These are phyloP conservation scores for Potamilus streckersoni DNA, from an alignment of 1,140 invertebrate genomes.

Conservation along the genomic window DNA sequence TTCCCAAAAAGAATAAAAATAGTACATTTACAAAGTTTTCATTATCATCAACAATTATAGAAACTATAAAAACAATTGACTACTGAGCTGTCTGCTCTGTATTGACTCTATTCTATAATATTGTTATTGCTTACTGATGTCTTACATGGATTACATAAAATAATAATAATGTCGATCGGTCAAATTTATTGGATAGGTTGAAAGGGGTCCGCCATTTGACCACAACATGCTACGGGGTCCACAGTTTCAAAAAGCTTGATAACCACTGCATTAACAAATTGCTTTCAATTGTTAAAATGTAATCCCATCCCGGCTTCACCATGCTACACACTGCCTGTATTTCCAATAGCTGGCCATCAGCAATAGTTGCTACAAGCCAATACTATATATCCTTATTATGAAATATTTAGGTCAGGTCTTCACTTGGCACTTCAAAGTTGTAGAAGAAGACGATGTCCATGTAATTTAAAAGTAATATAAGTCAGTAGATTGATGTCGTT, in stretches of 20 bases:
- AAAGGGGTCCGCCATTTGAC: too few species aligned
- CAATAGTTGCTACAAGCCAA: slow-evolving; percentile 90
- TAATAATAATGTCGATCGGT: too few species aligned
- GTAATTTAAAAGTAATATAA: slow-evolving; percentile 10
- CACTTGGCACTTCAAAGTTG: slow-evolving; percentile 33
- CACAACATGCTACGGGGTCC: too few species aligned
- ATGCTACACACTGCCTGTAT: slow-evolving; percentile 50
- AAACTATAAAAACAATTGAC: too few species aligned
- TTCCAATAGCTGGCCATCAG: slow-evolving; percentile 90
- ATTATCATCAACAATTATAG: too few species aligned
- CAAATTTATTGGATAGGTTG: too few species aligned
- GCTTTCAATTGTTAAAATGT: slow-evolving; percentile 62
- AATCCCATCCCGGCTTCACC: slow-evolving; percentile 68
- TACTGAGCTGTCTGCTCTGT: too few species aligned
- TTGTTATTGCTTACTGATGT: too few species aligned
- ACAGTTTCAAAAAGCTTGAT: slow-evolving; percentile 53
- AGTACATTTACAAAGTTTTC: too few species aligned
- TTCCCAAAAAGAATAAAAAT: too few species aligned
- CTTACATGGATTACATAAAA: too few species aligned
- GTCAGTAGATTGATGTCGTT: slow-evolving; percentile 16
- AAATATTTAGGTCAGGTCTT: slow-evolving; percentile 76
- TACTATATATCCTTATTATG: slow-evolving; percentile 93
- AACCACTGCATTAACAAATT: slow-evolving; percentile 85
- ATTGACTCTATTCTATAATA: too few species aligned
- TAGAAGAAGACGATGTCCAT: slow-evolving; percentile 6